Percentiles rank a stretch among this genome's conserved stretches.
Conservation (phyloP, 1,140 invertebrate species). For the Bicyclus anynana region DNA sequence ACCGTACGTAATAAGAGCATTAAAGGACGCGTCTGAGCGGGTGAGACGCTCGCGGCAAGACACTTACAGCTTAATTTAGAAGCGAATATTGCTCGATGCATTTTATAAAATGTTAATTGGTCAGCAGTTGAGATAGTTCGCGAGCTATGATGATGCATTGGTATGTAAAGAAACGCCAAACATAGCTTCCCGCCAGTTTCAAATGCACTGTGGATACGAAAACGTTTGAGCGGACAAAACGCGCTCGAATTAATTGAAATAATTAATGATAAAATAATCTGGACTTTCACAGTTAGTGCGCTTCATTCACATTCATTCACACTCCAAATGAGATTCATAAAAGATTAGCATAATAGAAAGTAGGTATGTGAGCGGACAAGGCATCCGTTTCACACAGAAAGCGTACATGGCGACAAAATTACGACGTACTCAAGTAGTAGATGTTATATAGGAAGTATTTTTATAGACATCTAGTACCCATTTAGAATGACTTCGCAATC, state of each 20-base stretch:
- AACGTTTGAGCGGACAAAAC: background rate
- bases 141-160: background rate
- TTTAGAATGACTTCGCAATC: too few species aligned
- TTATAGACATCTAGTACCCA: too few species aligned
- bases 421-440: background rate
- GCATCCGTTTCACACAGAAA: background rate
- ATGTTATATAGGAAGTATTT: too few species aligned
- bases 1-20: slow-evolving; percentile 73
- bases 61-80: slow-evolving; percentile 31
- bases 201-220: too few species aligned
- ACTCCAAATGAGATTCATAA: background rate
- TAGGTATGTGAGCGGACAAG: background rate
- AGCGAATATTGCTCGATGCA: slow-evolving; percentile 6
- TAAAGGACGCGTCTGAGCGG: slow-evolving; percentile 40
- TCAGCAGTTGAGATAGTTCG: background rate
- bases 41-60: slow-evolving; percentile 29
- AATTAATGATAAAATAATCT: background rate
- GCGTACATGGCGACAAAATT: background rate
- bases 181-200: too few species aligned
- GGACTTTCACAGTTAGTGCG: too few species aligned
- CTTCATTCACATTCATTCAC: background rate
- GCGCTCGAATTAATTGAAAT: background rate
- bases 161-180: background rate
- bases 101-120: slow-evolving; percentile 1
- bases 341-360: background rate